Percentiles rank a stretch among this genome's conserved stretches.
Conservation (phyloP, 2,888 invertebrate genomes). For the Cremastobaeus sp. region DNA sequence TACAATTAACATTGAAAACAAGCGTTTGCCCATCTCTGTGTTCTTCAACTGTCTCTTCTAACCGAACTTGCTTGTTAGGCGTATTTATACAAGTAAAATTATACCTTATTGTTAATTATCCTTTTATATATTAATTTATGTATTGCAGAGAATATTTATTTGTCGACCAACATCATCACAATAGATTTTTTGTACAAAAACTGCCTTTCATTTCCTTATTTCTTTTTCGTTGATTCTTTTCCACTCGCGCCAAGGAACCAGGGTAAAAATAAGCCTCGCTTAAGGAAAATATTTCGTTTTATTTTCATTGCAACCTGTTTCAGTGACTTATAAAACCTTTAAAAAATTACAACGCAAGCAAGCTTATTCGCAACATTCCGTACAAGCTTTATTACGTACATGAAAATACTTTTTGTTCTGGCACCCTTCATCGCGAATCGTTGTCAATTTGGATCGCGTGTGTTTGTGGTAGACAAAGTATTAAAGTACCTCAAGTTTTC, state of each 20-base stretch:
- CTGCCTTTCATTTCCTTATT: conserved; percentile 17
- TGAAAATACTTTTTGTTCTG: conserved; percentile 16
- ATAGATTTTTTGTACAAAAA: conserved; percentile 49
- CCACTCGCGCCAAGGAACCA: no score
- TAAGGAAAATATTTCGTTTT: no score
- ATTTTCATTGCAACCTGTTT: no score
- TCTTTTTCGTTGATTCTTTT: conserved; percentile 5
- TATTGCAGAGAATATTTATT: conserved; percentile 44
- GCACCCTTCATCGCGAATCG: no score
- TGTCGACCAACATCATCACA: conserved; percentile 33
- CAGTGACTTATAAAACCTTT: no score
- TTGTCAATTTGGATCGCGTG: no score
- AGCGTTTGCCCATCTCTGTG: conserved; percentile 17
- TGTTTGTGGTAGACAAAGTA: no score
- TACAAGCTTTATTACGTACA: conserved; percentile 23
- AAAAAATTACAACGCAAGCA: no score
- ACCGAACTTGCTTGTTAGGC: conserved; percentile 20
- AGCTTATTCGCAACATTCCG: no score
- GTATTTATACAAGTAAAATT: conserved; percentile 24
- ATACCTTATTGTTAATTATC: conserved; percentile 23
- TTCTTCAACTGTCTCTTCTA: conserved; percentile 9
- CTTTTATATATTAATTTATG: conserved; percentile 54
- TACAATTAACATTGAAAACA: conserved; percentile 6
- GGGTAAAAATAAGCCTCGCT: no score
- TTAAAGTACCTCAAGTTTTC: no score